Base-by-base conservation (phyloP, 1,140 invertebrate genomes). In the Goniozus legneri region DNA sequence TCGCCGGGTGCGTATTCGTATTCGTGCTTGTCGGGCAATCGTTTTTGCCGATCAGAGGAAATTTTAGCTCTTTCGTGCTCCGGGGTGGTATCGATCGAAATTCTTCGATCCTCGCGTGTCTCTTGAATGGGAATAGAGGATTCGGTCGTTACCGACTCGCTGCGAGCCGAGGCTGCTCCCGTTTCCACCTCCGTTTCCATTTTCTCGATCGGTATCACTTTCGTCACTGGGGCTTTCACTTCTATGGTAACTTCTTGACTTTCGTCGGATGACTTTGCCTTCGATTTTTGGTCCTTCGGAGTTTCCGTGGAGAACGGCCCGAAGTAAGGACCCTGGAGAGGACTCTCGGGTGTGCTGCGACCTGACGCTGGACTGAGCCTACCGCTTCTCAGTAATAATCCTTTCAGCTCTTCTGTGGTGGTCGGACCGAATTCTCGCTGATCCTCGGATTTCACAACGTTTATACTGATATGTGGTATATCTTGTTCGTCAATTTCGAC, bases 401-500 rank as follows among this genome's bases (percentile, higher is more conserved):
- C 32, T 14, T 33, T 14, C 7, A 4, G 6, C 32, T 49, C 41
- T 7, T 50, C 32, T 4, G 7, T 13, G 3, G 6, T 33, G 4
- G 3, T 13, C 6, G 32, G 3, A 8, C 14, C 43, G 52, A 35
- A 22, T 4, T 20, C 54, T 48, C 8, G 50, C 39, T 30, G 78
- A 54, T 82, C 77, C 30, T 80, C 76, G 20, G 69, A 81, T 45
- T 81, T 78, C 35, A 81, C 75, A 1, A 89, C 84, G 56, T 84
- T 87, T 16, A 89, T 88, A 52, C 84, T 84, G 16, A 89, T 83
- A 53, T 85, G 80, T 7, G 84, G 83, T 34, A 87, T 83, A 56
- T 86, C 80, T 70, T 88, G 84, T 66, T 89, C 86, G 30, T 80
- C 82, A 3, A 89, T 77, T 73, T 91, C 87, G 20, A 90, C 72